Conservation (phyloP, 2,888 invertebrate genomes). For the Lathronympha strigana region DNA sequence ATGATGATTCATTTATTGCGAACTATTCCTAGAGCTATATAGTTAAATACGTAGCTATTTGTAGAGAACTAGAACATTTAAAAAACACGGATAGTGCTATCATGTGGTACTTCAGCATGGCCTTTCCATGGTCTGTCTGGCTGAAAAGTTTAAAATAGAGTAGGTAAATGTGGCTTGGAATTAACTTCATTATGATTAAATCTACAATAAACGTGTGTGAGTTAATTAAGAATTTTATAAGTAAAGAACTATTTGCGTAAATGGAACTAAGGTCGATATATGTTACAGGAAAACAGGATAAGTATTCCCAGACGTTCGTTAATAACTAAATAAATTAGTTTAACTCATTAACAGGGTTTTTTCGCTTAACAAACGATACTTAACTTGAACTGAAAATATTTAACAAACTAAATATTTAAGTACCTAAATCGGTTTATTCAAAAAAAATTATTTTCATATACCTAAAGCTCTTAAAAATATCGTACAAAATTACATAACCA, state of each 20-base stretch:
- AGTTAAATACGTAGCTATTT: too few relatives aligned
- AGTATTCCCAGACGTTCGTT: constrained; percentile 14
- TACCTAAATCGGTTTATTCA: neutral
- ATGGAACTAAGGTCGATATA: neutral
- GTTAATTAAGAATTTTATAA: neutral
- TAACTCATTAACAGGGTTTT: neutral
- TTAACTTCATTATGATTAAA: too few relatives aligned
- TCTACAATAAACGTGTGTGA: too few relatives aligned
- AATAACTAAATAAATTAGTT: constrained; percentile 1
- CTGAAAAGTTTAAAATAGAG: neutral
- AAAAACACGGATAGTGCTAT: too few relatives aligned
- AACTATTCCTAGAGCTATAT: neutral
- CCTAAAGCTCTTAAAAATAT: too few relatives aligned
- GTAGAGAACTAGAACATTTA: too few relatives aligned
- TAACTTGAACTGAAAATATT: neutral
- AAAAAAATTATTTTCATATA: too few relatives aligned
- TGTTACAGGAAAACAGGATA: constrained; percentile 25
- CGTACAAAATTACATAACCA: too few relatives aligned
- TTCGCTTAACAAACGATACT: neutral
- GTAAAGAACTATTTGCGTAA: constrained; percentile 7
- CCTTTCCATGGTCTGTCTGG: too few relatives aligned
- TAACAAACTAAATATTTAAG: neutral
- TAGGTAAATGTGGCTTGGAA: too few relatives aligned
- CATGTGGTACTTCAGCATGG: too few relatives aligned
- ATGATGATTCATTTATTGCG: neutral